These are phyloP conservation scores for Brachyhypopomus gauderio DNA, from an alignment of 2,113 vertebrate genomes.

Conservation along the genomic window DNA sequence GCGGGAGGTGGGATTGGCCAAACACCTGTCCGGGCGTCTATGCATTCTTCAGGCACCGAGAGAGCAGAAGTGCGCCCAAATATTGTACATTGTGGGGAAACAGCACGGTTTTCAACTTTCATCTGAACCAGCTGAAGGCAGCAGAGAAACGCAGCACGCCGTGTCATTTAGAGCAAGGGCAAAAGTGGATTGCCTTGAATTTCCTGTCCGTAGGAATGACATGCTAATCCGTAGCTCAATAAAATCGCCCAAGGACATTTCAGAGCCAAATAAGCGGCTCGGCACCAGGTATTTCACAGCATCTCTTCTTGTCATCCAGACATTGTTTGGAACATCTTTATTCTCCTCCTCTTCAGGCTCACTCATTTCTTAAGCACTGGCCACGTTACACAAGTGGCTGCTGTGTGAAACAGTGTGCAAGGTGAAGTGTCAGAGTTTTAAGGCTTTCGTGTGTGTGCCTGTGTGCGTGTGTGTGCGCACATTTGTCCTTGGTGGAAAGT, in stretches of 20 bases:
- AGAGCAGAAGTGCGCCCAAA: constrained; percentile 14
- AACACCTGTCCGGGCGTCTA: background rate
- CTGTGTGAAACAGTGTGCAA: constrained; percentile 3
- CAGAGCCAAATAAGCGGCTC: constrained; percentile 8
- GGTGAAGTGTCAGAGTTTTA: constrained; percentile 36
- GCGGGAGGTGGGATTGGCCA: constrained; percentile 12
- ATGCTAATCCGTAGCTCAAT: constrained; percentile 51
- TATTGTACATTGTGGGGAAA: constrained; percentile 30
- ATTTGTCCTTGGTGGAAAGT: constrained; percentile 41
- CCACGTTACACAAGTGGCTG: background rate
- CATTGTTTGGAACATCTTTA: constrained; percentile 34
- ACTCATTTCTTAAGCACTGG: constrained; percentile 19
- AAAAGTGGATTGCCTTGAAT: constrained; percentile 42
- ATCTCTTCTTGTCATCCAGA: background rate
- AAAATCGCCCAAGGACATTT: constrained; percentile 46
- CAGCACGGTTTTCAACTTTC: constrained; percentile 14
- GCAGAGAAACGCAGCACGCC: background rate
- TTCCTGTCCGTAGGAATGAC: constrained; percentile 40
- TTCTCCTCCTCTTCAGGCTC: background rate
- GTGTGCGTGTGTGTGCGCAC: background rate
- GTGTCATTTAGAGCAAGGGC: constrained; percentile 26
- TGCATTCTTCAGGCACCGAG: background rate
- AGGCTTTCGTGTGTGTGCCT: constrained; percentile 9
- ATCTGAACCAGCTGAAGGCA: background rate
- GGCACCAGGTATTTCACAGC: constrained; percentile 23